phyloP scores from a whole-genome alignment of 2,888 invertebrate species.

The Pheosia gnoma region DNA sequence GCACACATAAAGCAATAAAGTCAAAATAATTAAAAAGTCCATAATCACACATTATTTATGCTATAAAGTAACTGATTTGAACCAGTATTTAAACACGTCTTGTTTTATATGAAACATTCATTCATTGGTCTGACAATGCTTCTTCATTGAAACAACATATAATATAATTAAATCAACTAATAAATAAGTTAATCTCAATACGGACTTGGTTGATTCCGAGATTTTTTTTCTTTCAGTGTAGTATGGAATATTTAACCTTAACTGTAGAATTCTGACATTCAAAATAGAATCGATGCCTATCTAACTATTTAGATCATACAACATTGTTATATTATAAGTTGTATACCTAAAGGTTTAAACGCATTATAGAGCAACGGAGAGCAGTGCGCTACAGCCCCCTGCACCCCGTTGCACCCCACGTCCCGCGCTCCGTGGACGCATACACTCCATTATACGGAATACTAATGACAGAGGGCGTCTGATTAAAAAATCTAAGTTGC shows the following conservation, averaged over 20 bases:
- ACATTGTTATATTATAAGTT: not conserved
- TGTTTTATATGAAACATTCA: too few relatives aligned
- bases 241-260: not conserved
- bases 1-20: too few relatives aligned
- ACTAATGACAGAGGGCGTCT: constrained; percentile 80
- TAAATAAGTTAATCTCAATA: too few relatives aligned
- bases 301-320: not conserved
- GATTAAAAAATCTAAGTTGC: constrained; percentile 79
- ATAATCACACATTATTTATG: too few relatives aligned
- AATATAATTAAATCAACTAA: too few relatives aligned
- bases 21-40: too few relatives aligned
- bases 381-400: constrained; percentile 7
- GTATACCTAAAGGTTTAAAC: constrained; percentile 26
- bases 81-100: too few relatives aligned
- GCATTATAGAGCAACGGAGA: constrained; percentile 24
- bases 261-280: not conserved
- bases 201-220: too few relatives aligned
- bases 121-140: too few relatives aligned
- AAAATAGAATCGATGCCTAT: not conserved
- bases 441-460: constrained; percentile 73
- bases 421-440: constrained; percentile 11
- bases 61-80: too few relatives aligned
- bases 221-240: too few relatives aligned
- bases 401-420: not conserved
- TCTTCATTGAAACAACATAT: too few relatives aligned